Conservation (phyloP, 2,888 invertebrate genomes). For the Nebria salina region DNA sequence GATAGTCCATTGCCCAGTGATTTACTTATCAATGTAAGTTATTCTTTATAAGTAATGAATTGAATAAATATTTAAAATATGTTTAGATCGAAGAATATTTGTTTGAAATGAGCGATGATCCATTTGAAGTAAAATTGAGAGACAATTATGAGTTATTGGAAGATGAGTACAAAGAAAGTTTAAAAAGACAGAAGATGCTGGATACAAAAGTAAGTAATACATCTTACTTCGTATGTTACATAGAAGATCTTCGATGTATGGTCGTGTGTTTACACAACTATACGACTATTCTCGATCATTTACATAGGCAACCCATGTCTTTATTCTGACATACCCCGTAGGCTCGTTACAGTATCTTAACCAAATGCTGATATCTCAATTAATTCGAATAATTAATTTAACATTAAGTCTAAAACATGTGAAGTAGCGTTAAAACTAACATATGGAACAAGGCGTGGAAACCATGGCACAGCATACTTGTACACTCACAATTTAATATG, state of each 20-base stretch:
- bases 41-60: background rate
- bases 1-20: conserved; percentile 86
- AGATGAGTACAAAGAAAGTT: conserved; percentile 94
- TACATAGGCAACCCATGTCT: no score
- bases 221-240: no score
- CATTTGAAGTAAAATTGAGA: conserved; percentile 94
- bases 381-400: no score
- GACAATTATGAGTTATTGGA: conserved; percentile 95
- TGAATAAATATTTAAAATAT: conserved; percentile 26
- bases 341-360: no score
- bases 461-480: no score
- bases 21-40: conserved; percentile 82
- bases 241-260: no score
- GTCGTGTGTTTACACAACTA: background rate
- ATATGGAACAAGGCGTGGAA: no score
- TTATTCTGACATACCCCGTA: no score
- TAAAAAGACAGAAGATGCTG: conserved; percentile 87
- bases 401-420: no score
- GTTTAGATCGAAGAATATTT: conserved; percentile 82
- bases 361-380: no score
- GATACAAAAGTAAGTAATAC: conserved; percentile 76
- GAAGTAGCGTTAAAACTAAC: no score
- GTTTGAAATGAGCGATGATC: conserved; percentile 96
- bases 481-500: background rate
- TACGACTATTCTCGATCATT: no score